Conservation (phyloP, 2,797 vertebrate genomes). For the Tragelaphus eurycerus region DNA sequence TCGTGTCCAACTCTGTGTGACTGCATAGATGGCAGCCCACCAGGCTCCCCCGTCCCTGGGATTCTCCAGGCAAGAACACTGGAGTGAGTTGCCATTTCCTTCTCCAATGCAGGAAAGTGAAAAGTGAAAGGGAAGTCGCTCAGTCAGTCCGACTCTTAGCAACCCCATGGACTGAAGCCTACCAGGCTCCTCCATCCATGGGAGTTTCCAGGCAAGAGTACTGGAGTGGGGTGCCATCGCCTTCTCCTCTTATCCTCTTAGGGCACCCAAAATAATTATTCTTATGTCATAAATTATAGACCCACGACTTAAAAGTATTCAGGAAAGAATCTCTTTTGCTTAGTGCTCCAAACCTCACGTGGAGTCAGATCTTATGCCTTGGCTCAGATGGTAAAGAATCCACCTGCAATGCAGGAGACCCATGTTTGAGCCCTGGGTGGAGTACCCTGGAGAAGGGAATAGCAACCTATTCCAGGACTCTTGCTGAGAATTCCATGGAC, state of each 20-base stretch:
- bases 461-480: not conserved
- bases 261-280: not conserved
- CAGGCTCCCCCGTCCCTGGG: too few species aligned
- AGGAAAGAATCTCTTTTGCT: not conserved
- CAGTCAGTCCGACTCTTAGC: rapidly evolving
- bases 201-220: too few species aligned
- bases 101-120: too few species aligned
- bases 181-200: too few species aligned
- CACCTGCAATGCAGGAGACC: not conserved
- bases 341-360: not conserved
- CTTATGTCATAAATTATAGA: not conserved
- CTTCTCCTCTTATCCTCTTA: not conserved
- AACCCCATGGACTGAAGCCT: too few species aligned
- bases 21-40: too few species aligned
- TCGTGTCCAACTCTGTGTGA: too few species aligned
- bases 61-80: too few species aligned
- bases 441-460: not conserved
- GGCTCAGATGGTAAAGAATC: not conserved
- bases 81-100: too few species aligned
- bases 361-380: not conserved
- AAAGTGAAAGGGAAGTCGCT: too few species aligned
- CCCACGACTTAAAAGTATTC: not conserved
- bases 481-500: not conserved
- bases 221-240: too few species aligned
- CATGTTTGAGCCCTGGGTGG: not conserved